These are phyloP conservation scores for Erythrolamprus reginae DNA, from an alignment of 2,113 vertebrate species.

Conservation along the genomic window DNA sequence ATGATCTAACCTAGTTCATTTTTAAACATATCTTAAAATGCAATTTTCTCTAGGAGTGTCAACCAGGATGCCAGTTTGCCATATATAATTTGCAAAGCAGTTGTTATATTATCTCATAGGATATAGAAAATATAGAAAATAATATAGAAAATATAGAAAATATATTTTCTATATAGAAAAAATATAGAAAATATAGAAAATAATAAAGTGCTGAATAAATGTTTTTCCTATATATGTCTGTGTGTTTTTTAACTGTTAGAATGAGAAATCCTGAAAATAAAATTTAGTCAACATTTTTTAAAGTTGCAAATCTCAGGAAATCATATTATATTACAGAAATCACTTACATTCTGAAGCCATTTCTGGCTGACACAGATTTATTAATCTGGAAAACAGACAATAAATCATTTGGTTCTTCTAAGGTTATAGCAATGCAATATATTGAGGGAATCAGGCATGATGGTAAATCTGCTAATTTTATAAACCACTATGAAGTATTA, in stretches of 20 bases:
- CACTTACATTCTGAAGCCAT: slow-evolving; percentile 4
- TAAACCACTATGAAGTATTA: not conserved
- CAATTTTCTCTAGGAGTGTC: not conserved
- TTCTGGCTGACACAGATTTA: slow-evolving; percentile 7
- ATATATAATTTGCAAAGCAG: not conserved
- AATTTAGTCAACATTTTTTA: not conserved
- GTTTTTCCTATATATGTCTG: not conserved
- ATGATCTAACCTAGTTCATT: not conserved
- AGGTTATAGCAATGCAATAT: not conserved
- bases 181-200: too few species aligned
- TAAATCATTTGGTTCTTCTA: not conserved
- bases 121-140: not conserved
- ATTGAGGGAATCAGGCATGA: not conserved
- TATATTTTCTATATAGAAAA: too few species aligned
- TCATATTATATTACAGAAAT: not conserved
- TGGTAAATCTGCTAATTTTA: not conserved
- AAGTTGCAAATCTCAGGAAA: not conserved
- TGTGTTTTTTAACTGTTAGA: not conserved
- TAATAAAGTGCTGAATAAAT: not conserved
- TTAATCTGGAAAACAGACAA: slow-evolving; percentile 8
- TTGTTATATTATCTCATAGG: not conserved
- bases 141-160: too few species aligned
- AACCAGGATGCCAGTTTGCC: not conserved
- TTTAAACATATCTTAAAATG: not conserved
- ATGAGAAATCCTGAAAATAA: not conserved